Evolutionary conservation across 2,888 invertebrate species (phyloP).

Genomic region (Perithous albicinctus): DNA sequence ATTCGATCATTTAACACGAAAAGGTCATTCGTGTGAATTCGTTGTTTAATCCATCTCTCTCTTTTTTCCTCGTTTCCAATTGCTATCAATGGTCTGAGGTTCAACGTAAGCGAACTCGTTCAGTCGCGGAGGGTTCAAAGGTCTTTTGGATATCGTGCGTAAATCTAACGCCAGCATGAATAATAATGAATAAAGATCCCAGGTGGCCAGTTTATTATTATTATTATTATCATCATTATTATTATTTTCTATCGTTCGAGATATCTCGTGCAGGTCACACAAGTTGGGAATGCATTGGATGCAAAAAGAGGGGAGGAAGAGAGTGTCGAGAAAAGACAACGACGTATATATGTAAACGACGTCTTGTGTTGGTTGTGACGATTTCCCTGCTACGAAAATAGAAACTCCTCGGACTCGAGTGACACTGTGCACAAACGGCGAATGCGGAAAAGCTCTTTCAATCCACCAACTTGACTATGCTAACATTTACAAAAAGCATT

Average conservation of each 20-base stretch:
- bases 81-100: slow-evolving; percentile 1
- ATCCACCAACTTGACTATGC: neutral
- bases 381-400: slow-evolving; percentile 63
- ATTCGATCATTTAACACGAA: slow-evolving; percentile 20
- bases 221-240: too few relatives aligned
- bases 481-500: neutral
- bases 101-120: neutral
- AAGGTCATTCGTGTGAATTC: slow-evolving; percentile 17
- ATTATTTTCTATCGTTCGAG: neutral
- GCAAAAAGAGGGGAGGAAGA: slow-evolving; percentile 21
- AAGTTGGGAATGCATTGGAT: slow-evolving; percentile 39
- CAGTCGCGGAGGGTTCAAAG: slow-evolving; percentile 7
- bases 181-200: slow-evolving; percentile 19
- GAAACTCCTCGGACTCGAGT: slow-evolving; percentile 54
- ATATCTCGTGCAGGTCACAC: neutral
- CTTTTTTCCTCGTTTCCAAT: neutral
- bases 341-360: slow-evolving; percentile 16
- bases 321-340: slow-evolving; percentile 37
- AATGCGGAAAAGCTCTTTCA: slow-evolving; percentile 43
- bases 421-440: slow-evolving; percentile 41
- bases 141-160: neutral
- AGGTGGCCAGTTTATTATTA: neutral
- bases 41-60: neutral
- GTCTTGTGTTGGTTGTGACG: slow-evolving; percentile 40
- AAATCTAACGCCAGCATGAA: slow-evolving; percentile 17